Percentiles rank a stretch among this genome's conserved stretches.
Conservation (phyloP, 2,113 vertebrate species). For the Alligator sinensis region DNA sequence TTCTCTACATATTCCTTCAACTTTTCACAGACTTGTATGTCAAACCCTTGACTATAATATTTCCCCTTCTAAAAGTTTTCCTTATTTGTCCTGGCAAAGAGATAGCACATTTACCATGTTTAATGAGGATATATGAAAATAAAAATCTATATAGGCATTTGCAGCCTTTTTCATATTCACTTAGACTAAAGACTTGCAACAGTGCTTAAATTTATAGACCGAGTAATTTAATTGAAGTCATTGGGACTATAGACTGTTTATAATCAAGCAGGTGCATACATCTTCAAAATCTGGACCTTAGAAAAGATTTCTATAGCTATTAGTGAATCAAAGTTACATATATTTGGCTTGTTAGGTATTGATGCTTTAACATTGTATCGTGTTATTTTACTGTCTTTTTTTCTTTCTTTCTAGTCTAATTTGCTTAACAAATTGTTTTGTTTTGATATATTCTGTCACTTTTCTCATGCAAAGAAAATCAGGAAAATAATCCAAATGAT, state of each 20-base stretch:
- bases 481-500: background rate
- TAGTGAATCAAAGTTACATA: background rate
- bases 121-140: background rate
- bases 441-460: background rate
- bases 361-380: background rate
- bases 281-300: background rate
- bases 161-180: background rate
- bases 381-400: background rate
- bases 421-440: background rate
- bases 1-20: background rate
- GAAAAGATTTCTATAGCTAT: constrained; percentile 12
- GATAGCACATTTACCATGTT: background rate
- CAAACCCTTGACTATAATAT: background rate
- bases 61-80: background rate
- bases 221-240: constrained; percentile 16
- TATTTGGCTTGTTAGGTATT: background rate
- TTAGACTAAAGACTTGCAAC: background rate
- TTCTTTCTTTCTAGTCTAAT: background rate
- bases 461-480: background rate
- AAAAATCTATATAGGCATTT: background rate
- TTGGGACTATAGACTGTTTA: accelerated
- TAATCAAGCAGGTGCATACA: constrained; percentile 41
- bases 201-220: constrained; percentile 23
- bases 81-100: background rate
- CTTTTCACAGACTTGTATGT: background rate